Evolutionary conservation across 2,888 invertebrate species (phyloP), one percentile per base, ranked within the genome.

Genomic region (Drosophila austrosaltans): DNA sequence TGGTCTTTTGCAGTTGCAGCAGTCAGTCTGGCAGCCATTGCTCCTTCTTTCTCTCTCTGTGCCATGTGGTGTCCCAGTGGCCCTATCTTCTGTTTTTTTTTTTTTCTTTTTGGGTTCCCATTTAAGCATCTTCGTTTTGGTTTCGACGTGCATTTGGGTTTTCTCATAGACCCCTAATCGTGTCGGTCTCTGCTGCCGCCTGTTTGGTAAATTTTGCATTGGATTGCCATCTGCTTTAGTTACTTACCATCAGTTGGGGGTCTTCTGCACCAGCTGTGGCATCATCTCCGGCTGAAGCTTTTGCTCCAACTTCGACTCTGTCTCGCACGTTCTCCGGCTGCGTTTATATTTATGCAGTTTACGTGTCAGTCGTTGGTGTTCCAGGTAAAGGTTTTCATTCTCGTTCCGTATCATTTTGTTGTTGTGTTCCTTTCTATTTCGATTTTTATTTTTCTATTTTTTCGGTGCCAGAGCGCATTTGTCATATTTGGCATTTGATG

Each of bases 291-390:
- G 20, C 44, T 20, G 2, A 6, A 20, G 58, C 36, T 44, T 57
- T 54, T n/a, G 61, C 58, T 39, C 16, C 39, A 25, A 58, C 72
- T 65, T 6, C 8, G 6, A 16, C 63, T 68, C 69, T 72, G 70
- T 64, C 74, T 73, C 66, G 58, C 83, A 84, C 85, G 85, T 83
- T 77, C 74, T 48, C 66, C 68, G 71, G 74, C 79, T 87, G 86
- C 88, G 80, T 86, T 87, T 81, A 85, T 87, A 85, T 85, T 85
- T 85, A 85, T 85, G 86, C 76, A 80, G 82, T 73, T 82, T 87
- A 85, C 85, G 85, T 85, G 85, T 82, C 80, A 81, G 82, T 59
- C 76, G 80, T 48, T 48, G 22, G 63, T 66, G 63, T 66, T 62
- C 20, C 58, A 66, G 69, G 48, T 66, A 64, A 53, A 44, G 59